phyloP scores from a whole-genome alignment of 2,888 invertebrate species.

The Hoplodrina blanda region DNA sequence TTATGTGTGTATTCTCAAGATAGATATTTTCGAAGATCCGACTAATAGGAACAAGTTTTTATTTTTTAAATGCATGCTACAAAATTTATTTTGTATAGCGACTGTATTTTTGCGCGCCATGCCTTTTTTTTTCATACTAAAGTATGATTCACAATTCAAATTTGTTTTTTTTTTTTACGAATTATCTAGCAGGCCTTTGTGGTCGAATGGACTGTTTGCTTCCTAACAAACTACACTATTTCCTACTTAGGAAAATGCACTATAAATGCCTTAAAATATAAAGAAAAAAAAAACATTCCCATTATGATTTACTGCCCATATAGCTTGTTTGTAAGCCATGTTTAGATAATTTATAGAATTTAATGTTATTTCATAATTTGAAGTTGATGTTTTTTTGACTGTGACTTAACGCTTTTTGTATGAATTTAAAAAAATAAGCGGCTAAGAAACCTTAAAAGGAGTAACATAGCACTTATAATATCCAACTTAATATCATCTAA shows the following conservation, averaged over 20 bases:
- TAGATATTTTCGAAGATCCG: background rate
- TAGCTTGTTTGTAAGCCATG: constrained; percentile 15
- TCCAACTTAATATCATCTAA: constrained; percentile 26
- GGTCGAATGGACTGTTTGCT: background rate
- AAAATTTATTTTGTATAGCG: constrained; percentile 13
- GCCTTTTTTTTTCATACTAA: background rate
- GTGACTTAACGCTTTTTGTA: constrained; percentile 19
- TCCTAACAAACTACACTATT: background rate
- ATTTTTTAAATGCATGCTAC: background rate
- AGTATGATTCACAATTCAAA: background rate
- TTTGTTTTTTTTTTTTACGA: background rate
- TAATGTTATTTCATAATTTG: background rate
- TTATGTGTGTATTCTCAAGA: background rate
- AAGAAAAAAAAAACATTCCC: constrained; percentile 34
- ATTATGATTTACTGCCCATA: constrained; percentile 23
- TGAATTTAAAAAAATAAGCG: background rate
- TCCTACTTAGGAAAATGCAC: background rate
- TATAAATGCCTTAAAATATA: background rate
- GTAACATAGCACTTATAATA: constrained; percentile 21
- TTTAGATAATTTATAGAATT: constrained; percentile 5
- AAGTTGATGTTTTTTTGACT: constrained; percentile 12
- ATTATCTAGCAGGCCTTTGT: background rate
- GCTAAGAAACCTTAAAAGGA: constrained; percentile 15
- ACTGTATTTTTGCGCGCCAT: background rate
- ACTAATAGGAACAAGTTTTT: constrained; percentile 17